Evolutionary conservation across 2,888 invertebrate species (phyloP), one percentile per base, ranked within the genome.

Genomic region (Athalia cordata): DNA sequence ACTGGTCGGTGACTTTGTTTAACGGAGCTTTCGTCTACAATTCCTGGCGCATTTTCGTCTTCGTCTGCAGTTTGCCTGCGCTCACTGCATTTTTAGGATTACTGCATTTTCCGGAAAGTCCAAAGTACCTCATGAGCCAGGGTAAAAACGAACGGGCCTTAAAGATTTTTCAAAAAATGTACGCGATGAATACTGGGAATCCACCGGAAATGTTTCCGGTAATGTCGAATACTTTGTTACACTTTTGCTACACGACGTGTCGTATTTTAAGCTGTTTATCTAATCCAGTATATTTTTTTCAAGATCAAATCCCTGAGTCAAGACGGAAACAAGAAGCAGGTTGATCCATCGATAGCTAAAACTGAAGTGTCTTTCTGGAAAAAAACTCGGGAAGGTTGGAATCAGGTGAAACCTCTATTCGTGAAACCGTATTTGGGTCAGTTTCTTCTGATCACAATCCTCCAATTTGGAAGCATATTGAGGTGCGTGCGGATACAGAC

Each of bases 11-110:
- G 55, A 68, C 79, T 66, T 70, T 78, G 11, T 78, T 79, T 70
- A 64, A 67, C 11, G 77, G 77, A 55, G 43, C 11, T n/a, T 62
- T 77, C 59, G 90, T 85, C 77, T 74, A 90, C 5, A 88, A 88
- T 49, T 85, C 89, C 0, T 91, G 90, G 91, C 90, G 90, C 78
- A 83, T 91, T 57, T 91, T 89, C 79, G 80, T 90, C 3, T 89
- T 88, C 61, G 84, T 86, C 0, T 88, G 87, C 80, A 87, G 89
- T 0, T 80, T 87, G 13, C 89, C 89, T 84, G 88, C 90, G 82
- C 82, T 90, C 0, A 64, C 88, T 5, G 89, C 89, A 5, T 84
- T 86, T 3, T 61, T 88, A 8, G 82, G 87, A 59, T 90, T 88
- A 65, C 79, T 85, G 3, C 83, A 88, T 45, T 79, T 90, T 78